Evolutionary conservation across 2,113 vertebrate genomes (phyloP).

Genomic region (Catharus bicknelli): DNA sequence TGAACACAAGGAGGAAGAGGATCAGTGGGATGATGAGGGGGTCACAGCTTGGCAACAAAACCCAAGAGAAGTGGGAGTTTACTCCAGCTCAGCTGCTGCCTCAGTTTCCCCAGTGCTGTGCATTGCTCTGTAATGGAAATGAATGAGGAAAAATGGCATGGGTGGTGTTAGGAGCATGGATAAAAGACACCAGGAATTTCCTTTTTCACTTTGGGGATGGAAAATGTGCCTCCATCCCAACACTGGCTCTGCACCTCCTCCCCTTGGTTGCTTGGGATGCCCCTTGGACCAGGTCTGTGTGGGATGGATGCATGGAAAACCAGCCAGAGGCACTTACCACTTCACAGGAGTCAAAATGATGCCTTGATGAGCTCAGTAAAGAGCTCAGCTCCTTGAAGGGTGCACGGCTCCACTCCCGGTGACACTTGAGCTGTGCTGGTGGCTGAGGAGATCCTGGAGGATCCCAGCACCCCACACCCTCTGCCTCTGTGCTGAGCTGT

Average conservation of each 20-base stretch:
- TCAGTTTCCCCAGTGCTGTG: background rate
- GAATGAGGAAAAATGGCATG: rapidly evolving
- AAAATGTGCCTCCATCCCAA: rapidly evolving
- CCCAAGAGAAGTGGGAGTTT: background rate
- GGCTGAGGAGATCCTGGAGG: background rate
- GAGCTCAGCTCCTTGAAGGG: slow-evolving; percentile 54
- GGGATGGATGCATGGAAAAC: background rate
- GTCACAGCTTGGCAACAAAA: background rate
- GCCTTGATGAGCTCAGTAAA: slow-evolving; percentile 38
- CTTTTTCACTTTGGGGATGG: background rate
- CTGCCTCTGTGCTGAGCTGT: background rate
- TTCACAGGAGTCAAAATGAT: background rate
- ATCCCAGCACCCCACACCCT: background rate
- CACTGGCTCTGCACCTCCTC: rapidly evolving
- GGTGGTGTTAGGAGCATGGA: background rate
- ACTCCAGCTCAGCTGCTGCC: background rate
- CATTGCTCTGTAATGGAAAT: background rate
- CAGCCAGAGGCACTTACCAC: background rate
- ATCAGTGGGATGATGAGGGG: background rate
- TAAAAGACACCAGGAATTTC: background rate
- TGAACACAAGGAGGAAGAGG: background rate
- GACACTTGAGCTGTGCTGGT: background rate
- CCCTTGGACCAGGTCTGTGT: rapidly evolving
- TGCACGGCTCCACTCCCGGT: rapidly evolving
- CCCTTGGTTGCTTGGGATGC: background rate